Evolutionary conservation across 2,113 vertebrate genomes (phyloP), one percentile per base, ranked within the genome.

Genomic region (Pluvianellus socialis): DNA sequence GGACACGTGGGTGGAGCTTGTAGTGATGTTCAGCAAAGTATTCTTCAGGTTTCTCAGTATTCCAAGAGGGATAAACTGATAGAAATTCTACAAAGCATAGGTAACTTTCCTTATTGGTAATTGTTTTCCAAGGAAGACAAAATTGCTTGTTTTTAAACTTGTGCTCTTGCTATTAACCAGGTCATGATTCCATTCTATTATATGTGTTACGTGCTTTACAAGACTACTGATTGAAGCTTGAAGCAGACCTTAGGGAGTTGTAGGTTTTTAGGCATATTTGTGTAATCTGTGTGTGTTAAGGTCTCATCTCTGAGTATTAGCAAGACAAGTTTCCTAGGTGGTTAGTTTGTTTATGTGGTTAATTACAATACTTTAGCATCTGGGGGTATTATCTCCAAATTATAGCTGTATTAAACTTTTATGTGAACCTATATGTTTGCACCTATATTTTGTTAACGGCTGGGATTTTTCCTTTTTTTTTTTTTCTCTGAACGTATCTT

Each of bases 1-100:
- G 99, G 99, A 50, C 97, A 97, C 19, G 98, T 98, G 86, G 99
- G 99, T 13, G 99, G 99, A 96, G 99, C 99, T 40, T 99, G 99
- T 95, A 98, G 97, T 73, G 99, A 99, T 65, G 98, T 99, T 90
- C 98, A 99, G 86, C 99, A 99, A 97, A 98, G 38, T 1, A 52
- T 99, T 76, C 72, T 99, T 73, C 97, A 99, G 93, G 98, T 99
- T 92, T 93, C 97, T 28, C 98, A 98, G 79, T 99, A 97, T 90
- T 97, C 97, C 44, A 99, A 99, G 97, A 98, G 98, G 50, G 98
- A 99, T 35, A 98, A 99, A 71, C 98, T 99, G 53, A 81, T 99
- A 6, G 99, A 99, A 73, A 72, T 99, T 71, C 98, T 99, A 3
- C 98, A 81, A 68, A 96, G 90, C 53, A 99, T 86, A 79, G 99